Conservation (phyloP, 2,113 vertebrate genomes). For the Odocoileus hemionus region DNA sequence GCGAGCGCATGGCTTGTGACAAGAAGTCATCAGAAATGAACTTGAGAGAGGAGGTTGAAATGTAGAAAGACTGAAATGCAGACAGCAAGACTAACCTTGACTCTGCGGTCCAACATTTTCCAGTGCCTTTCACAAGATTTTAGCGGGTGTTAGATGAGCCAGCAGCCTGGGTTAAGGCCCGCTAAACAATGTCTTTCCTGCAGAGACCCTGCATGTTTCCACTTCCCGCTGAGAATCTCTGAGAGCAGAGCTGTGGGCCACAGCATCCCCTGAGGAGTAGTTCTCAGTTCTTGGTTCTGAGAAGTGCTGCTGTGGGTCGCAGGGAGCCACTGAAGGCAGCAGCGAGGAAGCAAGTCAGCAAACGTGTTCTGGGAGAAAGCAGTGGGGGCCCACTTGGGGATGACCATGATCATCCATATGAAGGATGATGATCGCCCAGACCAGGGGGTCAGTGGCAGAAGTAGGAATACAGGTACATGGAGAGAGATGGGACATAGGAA, state of each 20-base stretch:
- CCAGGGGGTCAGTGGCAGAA: background rate
- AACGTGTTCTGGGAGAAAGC: background rate
- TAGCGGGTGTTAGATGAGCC: background rate
- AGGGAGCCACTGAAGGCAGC: background rate
- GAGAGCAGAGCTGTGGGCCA: background rate
- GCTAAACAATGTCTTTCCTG: background rate
- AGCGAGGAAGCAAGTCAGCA: background rate
- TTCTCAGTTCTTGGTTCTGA: background rate
- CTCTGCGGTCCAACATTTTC: background rate
- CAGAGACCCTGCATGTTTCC: background rate
- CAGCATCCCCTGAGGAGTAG: background rate
- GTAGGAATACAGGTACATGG: background rate
- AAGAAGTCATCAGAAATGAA: background rate
- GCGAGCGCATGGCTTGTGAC: background rate
- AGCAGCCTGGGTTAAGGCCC: background rate
- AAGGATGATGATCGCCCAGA: background rate
- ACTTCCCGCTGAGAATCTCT: background rate
- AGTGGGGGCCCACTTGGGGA: fast-evolving
- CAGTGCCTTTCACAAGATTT: background rate
- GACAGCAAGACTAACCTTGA: background rate
- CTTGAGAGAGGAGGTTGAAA: background rate
- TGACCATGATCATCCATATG: fast-evolving
- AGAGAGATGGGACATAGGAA: fast-evolving
- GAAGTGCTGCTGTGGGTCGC: background rate
- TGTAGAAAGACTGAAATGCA: background rate